A percentile compares a stretch with the other conserved stretches of the same genome.
phyloP scores from a whole-genome alignment of 2,113 vertebrate genomes.

The Micromys minutus region DNA sequence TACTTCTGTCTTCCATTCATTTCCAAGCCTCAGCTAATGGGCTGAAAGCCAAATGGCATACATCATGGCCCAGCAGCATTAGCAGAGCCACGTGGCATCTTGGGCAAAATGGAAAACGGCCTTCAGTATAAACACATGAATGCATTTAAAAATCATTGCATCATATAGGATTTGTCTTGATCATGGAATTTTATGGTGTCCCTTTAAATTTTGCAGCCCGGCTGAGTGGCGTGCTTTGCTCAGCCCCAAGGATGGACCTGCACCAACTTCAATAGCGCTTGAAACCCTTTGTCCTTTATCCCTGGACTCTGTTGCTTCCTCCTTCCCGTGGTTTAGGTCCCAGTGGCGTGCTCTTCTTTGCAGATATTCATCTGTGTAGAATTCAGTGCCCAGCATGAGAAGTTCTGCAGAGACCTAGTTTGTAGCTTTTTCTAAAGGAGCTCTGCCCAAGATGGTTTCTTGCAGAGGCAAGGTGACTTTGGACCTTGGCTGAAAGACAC shows the following conservation, averaged over 20 bases:
- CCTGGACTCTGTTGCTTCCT: neutral
- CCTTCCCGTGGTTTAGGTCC: neutral
- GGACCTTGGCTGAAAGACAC: neutral
- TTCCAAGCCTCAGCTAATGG: neutral
- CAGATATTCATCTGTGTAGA: neutral
- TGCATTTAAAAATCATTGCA: no score
- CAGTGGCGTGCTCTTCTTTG: neutral
- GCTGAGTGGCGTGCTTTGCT: neutral
- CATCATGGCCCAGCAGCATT: no score
- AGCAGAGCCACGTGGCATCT: neutral
- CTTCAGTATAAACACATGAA: neutral
- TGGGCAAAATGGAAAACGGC: neutral
- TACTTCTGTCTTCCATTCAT: neutral
- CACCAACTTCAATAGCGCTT: neutral
- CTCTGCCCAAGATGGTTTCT: neutral
- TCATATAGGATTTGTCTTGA: neutral
- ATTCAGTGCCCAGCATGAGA: slow-evolving; percentile 8
- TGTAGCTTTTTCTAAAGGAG: slow-evolving; percentile 27
- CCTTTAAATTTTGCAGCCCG: neutral
- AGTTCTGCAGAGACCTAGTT: neutral
- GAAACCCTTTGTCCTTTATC: neutral
- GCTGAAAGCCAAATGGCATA: neutral
- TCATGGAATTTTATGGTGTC: neutral
- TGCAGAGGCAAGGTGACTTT: neutral
- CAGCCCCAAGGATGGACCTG: no score